Conservation (phyloP, 2,797 vertebrate species). For the Mastacembelus armatus region DNA sequence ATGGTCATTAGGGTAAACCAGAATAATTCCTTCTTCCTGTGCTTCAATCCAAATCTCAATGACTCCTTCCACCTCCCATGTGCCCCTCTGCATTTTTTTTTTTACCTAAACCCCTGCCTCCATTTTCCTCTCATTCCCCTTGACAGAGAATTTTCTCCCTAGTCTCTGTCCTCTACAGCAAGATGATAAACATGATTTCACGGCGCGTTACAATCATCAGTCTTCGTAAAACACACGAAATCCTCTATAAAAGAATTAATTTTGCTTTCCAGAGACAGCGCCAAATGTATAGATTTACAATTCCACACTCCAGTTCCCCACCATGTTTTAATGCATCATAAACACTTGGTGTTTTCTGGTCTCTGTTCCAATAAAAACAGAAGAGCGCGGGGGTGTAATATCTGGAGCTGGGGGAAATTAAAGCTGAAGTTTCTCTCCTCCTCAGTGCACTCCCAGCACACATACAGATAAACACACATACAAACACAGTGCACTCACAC, state of each 20-base stretch:
- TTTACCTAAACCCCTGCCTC: slow-evolving; percentile 22
- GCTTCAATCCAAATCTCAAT: slow-evolving; percentile 49
- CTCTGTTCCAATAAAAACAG: slow-evolving; percentile 84
- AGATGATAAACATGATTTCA: slow-evolving; percentile 73
- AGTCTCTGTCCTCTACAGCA: slow-evolving; percentile 39
- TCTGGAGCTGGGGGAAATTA: slow-evolving; percentile 86
- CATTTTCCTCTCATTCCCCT: slow-evolving; percentile 25
- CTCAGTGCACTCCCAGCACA: slow-evolving; percentile 59
- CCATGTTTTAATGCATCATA: slow-evolving; percentile 83
- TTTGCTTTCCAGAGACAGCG: slow-evolving; percentile 56
- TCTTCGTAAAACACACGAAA: slow-evolving; percentile 70
- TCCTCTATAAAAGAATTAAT: slow-evolving; percentile 71
- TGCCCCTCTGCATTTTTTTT: slow-evolving; percentile 14
- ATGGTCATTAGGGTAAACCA: slow-evolving; percentile 72
- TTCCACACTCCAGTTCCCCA: slow-evolving; percentile 67
- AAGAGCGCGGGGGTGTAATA: slow-evolving; percentile 80
- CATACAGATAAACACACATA: too few relatives aligned
- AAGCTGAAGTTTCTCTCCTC: slow-evolving; percentile 81
- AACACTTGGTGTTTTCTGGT: slow-evolving; percentile 83
- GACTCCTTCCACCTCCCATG: slow-evolving; percentile 47
- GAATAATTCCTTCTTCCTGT: slow-evolving; percentile 70
- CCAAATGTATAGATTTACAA: slow-evolving; percentile 80
- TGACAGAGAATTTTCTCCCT: slow-evolving; percentile 17
- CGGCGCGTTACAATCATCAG: slow-evolving; percentile 57
- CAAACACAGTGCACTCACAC: slow-evolving; percentile 42